A percentile compares a stretch with the other conserved stretches of the same genome.
phyloP scores from a whole-genome alignment of 2,113 vertebrate species.

The Zosterops borbonicus region DNA sequence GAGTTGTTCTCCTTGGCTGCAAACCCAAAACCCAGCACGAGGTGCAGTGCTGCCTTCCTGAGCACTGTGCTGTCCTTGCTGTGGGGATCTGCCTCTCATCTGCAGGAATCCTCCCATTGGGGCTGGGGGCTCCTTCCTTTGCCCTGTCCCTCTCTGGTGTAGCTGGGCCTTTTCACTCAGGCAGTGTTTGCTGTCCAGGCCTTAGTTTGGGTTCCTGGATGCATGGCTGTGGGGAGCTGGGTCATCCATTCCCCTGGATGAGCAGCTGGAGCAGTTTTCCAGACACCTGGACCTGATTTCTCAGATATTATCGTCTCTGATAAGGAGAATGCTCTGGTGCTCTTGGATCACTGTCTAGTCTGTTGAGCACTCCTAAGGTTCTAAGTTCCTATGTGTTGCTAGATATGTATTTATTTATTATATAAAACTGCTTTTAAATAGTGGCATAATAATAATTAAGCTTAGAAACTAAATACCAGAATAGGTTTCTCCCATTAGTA shows the following conservation, averaged over 20 bases:
- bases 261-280: neutral
- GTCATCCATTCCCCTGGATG: neutral
- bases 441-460: neutral
- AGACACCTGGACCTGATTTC: neutral
- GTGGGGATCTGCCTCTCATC: neutral
- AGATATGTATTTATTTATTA: neutral
- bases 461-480: neutral
- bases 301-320: neutral
- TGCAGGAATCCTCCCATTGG: accelerated
- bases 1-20: neutral
- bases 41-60: neutral
- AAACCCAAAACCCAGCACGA: neutral
- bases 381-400: neutral
- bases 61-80: neutral
- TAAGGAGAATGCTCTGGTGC: neutral
- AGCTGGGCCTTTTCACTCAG: accelerated
- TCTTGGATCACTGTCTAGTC: neutral
- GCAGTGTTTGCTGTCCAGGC: neutral
- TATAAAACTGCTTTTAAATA: neutral
- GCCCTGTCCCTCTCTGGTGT: neutral
- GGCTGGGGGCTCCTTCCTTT: neutral
- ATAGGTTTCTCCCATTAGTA: neutral
- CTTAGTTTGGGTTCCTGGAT: neutral
- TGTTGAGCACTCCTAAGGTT: neutral
- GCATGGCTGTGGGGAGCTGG: neutral